These are phyloP conservation scores for Drosophila fulvimacula DNA, from an alignment of 2,888 invertebrate species.

Conservation along the genomic window DNA sequence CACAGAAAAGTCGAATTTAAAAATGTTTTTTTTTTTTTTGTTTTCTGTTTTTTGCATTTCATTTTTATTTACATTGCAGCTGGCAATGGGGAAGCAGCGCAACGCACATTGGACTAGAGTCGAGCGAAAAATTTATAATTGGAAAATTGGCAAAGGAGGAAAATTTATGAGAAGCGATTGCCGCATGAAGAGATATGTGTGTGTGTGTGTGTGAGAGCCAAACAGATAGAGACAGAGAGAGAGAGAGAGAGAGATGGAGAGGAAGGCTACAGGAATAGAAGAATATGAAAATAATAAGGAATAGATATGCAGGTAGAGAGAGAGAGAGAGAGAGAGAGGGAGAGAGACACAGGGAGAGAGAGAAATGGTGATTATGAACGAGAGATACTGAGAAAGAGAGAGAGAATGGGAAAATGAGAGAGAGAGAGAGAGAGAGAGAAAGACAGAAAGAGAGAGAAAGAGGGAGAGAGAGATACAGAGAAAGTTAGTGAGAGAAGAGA, in stretches of 20 bases:
- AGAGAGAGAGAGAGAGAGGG: background rate
- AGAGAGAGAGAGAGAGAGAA: background rate
- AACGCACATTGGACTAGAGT: slow-evolving; percentile 30
- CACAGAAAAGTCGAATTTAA: slow-evolving; percentile 56
- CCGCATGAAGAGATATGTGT: background rate
- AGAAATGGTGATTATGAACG: too few species aligned
- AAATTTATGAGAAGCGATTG: slow-evolving; percentile 1
- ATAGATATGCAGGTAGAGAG: background rate
- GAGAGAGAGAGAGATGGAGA: background rate
- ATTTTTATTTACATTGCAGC: slow-evolving; percentile 62
- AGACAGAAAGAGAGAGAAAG: background rate
- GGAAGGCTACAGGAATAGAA: too few species aligned
- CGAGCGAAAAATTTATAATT: slow-evolving; percentile 2
- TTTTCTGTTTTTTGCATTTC: slow-evolving; percentile 4
- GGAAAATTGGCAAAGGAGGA: background rate
- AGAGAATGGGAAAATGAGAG: background rate
- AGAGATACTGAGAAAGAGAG: background rate
- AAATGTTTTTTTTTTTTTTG: slow-evolving; percentile 45
- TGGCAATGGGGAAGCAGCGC: slow-evolving; percentile 22
- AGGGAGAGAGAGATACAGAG: background rate
- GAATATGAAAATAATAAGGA: too few species aligned
- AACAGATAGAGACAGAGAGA: background rate
- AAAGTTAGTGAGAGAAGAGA: background rate
- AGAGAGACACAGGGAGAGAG: background rate
- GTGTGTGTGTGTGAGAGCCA: background rate